phyloP scores from a whole-genome alignment of 1,140 invertebrate species.

The Caenorhabditis briggsae region DNA sequence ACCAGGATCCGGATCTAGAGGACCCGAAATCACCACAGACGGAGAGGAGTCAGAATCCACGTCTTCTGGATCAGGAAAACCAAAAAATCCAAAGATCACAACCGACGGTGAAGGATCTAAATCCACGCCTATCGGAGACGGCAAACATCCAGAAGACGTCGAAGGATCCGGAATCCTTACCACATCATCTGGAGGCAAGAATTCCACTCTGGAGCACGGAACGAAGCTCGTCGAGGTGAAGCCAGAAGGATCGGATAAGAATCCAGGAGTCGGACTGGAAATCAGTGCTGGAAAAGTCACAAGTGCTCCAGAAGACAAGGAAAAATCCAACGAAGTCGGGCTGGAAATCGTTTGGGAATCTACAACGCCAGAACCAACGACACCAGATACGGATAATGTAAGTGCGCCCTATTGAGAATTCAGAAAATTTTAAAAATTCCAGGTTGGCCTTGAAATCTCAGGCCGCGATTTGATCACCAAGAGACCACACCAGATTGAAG shows the following conservation, averaged over 20 bases:
- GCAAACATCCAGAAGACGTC: neutral
- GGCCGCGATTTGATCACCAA: neutral
- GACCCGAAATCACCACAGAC: neutral
- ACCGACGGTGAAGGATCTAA: neutral
- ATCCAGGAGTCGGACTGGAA: constrained; percentile 38
- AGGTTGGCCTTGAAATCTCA: constrained; percentile 28
- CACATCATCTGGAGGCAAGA: constrained; percentile 34
- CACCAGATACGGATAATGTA: constrained; percentile 21
- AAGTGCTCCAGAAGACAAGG: neutral
- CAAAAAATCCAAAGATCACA: constrained; percentile 3
- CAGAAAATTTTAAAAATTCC: neutral
- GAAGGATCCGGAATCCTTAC: constrained; percentile 21
- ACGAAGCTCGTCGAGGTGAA: neutral
- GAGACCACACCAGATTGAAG: neutral
- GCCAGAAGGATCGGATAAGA: constrained; percentile 20
- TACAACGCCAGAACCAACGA: constrained; percentile 36
- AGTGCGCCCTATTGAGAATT: neutral
- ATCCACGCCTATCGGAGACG: neutral
- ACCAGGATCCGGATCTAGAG: neutral
- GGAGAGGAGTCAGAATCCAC: neutral
- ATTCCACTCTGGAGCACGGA: neutral
- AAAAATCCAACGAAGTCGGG: constrained; percentile 23
- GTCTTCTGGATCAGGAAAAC: neutral
- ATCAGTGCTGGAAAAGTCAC: constrained; percentile 23
- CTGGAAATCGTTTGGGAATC: constrained; percentile 59